These are phyloP conservation scores for Sisyra terminalis DNA, from an alignment of 2,888 invertebrate species.

Conservation along the genomic window DNA sequence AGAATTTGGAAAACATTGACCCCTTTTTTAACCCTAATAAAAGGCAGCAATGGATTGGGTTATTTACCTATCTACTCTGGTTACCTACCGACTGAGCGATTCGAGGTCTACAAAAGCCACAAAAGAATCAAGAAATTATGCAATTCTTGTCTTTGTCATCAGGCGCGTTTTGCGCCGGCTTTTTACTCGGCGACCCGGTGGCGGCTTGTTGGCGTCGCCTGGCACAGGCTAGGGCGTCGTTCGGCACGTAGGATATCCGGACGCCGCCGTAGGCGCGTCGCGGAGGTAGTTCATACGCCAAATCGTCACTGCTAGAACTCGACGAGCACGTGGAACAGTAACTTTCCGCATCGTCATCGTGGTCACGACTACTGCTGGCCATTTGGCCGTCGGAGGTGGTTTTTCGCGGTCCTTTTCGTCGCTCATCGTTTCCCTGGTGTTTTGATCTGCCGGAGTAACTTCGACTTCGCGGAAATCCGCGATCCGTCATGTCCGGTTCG, in stretches of 20 bases:
- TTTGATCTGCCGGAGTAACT: constrained; percentile 33
- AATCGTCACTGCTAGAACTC: constrained; percentile 72
- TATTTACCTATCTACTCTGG: no score
- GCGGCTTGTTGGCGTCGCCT: constrained; percentile 39
- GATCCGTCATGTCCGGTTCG: constrained; percentile 22
- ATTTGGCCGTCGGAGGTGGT: constrained; percentile 22
- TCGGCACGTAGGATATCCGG: constrained; percentile 83
- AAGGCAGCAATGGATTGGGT: no score
- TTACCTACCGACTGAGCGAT: no score
- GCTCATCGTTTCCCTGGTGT: constrained; percentile 21
- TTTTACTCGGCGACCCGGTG: constrained; percentile 25
- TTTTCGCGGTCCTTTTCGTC: constrained; percentile 17
- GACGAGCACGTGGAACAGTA: constrained; percentile 83
- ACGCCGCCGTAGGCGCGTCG: constrained; percentile 75
- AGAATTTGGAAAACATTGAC: no score
- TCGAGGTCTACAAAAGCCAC: neutral
- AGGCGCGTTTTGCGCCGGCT: constrained; percentile 13
- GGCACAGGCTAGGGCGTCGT: constrained; percentile 75
- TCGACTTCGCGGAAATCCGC: constrained; percentile 30
- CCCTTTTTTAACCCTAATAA: no score
- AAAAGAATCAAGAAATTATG: constrained; percentile 59
- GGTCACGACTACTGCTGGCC: constrained; percentile 17
- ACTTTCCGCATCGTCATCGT: constrained; percentile 53
- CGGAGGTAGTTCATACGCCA: constrained; percentile 72
- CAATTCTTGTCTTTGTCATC: constrained; percentile 65